Conservation (phyloP, 30 jellyfish, hydroid and myxozoan genomes). For the Cassiopea xamachana region DNA sequence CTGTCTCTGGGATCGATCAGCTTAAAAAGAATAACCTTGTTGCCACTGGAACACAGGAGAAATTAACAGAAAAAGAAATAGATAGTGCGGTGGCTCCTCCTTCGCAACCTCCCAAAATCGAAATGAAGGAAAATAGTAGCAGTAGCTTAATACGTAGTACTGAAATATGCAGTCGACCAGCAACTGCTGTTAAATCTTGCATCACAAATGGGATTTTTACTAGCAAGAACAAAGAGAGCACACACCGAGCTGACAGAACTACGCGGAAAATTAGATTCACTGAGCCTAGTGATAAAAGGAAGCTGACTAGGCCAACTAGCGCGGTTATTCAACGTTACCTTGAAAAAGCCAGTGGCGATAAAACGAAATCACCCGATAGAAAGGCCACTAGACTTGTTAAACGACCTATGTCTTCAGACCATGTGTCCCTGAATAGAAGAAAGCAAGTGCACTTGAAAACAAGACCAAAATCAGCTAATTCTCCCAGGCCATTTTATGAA, state of each 20-base stretch:
- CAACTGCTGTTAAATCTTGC: background rate
- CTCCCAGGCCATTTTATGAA: background rate
- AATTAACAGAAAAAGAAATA: too few relatives aligned
- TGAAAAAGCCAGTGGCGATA: background rate
- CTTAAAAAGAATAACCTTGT: background rate
- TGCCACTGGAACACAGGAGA: background rate
- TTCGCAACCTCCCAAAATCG: too few relatives aligned
- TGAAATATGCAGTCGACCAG: background rate
- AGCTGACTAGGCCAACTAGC: constrained; percentile 53
- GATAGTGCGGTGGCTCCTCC: too few relatives aligned
- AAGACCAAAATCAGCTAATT: constrained; percentile 51
- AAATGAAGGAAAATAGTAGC: background rate
- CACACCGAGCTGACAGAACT: background rate
- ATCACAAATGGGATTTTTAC: background rate
- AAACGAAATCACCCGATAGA: background rate
- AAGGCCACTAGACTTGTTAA: background rate
- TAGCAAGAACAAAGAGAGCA: background rate
- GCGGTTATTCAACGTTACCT: constrained; percentile 50
- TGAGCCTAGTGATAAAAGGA: background rate
- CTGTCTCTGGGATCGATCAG: constrained; percentile 25
- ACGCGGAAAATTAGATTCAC: constrained; percentile 1
- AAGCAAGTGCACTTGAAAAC: background rate
- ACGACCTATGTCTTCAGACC: constrained; percentile 6
- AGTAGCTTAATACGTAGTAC: background rate
- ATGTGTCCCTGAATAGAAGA: background rate